Evolutionary conservation across 2,113 vertebrate genomes (phyloP).

Genomic region (Etia nguti): DNA sequence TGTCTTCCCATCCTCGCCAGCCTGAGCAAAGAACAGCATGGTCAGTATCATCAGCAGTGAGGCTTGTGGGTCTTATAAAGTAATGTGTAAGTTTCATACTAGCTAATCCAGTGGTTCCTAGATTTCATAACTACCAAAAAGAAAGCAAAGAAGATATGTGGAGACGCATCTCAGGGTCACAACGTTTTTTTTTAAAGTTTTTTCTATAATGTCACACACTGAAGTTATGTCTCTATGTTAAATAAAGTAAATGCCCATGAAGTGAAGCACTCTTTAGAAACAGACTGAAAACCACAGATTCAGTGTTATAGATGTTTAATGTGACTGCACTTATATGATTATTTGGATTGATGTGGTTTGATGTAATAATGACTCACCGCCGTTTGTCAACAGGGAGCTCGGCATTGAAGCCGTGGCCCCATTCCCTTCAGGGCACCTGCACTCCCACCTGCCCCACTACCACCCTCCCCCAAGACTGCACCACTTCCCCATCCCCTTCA

Average conservation of each 20-base stretch:
- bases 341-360: background rate
- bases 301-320: background rate
- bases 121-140: background rate
- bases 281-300: background rate
- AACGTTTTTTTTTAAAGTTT: background rate
- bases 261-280: background rate
- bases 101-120: background rate
- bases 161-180: background rate
- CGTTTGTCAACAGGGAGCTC: slow-evolving; percentile 83
- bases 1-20: slow-evolving; percentile 97
- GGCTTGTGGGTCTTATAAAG: background rate
- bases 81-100: background rate
- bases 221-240: background rate
- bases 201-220: background rate
- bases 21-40: slow-evolving; percentile 93
- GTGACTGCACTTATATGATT: background rate
- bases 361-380: background rate
- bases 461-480: slow-evolving; percentile 94
- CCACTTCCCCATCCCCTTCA: slow-evolving; percentile 92
- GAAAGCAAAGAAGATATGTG: background rate
- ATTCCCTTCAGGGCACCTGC: slow-evolving; percentile 89
- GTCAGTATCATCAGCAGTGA: slow-evolving; percentile 70
- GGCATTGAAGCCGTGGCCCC: slow-evolving; percentile 94
- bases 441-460: slow-evolving; percentile 94
- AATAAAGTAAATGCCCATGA: background rate